phyloP scores from a whole-genome alignment of 2,797 vertebrate genomes.

The Helicolenus hilgendorfi region DNA sequence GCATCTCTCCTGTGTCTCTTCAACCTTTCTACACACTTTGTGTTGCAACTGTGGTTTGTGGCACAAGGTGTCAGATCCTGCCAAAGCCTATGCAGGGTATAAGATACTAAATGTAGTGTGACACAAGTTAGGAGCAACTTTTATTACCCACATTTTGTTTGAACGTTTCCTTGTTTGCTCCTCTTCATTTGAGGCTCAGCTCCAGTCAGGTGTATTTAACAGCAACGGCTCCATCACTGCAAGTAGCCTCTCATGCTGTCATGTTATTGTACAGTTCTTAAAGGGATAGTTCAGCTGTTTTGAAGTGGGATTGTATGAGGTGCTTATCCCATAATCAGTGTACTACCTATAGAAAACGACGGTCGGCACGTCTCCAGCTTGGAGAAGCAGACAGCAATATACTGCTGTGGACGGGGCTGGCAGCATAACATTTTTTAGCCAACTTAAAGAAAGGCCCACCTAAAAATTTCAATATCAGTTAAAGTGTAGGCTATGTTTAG shows the following conservation, averaged over 20 bases:
- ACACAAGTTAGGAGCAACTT: not conserved
- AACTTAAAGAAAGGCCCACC: not conserved
- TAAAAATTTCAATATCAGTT: no score
- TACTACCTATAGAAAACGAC: no score
- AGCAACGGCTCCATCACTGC: conserved; percentile 24
- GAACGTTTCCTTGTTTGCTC: not conserved
- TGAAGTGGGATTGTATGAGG: no score
- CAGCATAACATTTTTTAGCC: not conserved
- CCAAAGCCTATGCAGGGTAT: not conserved
- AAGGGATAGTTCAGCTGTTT: no score
- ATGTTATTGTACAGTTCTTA: conserved; percentile 4
- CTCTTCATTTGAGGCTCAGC: not conserved
- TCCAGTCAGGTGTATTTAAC: not conserved
- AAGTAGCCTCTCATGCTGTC: conserved; percentile 15
- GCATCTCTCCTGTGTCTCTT: not conserved
- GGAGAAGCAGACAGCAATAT: not conserved
- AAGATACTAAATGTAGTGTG: not conserved
- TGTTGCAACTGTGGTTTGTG: not conserved
- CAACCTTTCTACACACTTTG: not conserved
- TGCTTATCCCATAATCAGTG: no score
- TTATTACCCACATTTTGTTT: not conserved
- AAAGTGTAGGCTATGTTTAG: not conserved
- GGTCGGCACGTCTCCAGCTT: no score
- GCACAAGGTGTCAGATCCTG: not conserved
- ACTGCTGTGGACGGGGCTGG: not conserved